phyloP scores from a whole-genome alignment of 1,140 invertebrate species.

The Zeugodacus cucurbitae region DNA sequence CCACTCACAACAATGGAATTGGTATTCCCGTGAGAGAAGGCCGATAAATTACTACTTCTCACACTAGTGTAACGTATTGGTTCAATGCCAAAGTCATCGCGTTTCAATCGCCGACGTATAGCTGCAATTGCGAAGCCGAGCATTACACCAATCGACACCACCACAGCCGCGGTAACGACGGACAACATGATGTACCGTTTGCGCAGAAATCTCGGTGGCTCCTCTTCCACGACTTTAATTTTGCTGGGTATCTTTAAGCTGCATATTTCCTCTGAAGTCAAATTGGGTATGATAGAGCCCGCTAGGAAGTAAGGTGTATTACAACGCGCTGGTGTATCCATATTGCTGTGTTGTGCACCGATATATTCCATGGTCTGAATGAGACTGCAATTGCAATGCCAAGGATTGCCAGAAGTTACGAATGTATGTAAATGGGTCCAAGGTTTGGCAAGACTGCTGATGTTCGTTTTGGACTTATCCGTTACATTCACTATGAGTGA shows the following conservation, averaged over 20 bases:
- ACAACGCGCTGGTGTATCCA: slow-evolving; percentile 48
- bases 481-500: slow-evolving; percentile 49
- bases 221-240: slow-evolving; percentile 54
- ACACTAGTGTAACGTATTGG: slow-evolving; percentile 64
- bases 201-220: slow-evolving; percentile 58
- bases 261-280: slow-evolving; percentile 56
- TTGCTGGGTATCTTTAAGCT: slow-evolving; percentile 58
- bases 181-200: slow-evolving; percentile 60
- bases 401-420: slow-evolving; percentile 70
- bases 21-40: slow-evolving; percentile 41
- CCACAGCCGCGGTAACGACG: slow-evolving; percentile 57
- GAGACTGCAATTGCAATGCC: slow-evolving; percentile 71
- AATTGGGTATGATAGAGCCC: slow-evolving; percentile 52
- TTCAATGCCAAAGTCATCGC: slow-evolving; percentile 59
- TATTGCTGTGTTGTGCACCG: slow-evolving; percentile 34
- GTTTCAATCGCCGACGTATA: slow-evolving; percentile 58
- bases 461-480: slow-evolving; percentile 15
- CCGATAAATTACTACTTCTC: slow-evolving; percentile 59
- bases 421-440: slow-evolving; percentile 66
- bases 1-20: slow-evolving; percentile 32
- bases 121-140: slow-evolving; percentile 60
- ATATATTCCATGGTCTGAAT: slow-evolving; percentile 50
- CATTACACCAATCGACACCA: slow-evolving; percentile 57
- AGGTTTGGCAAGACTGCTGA: not conserved
- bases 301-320: slow-evolving; percentile 58